A percentile compares a stretch with the other conserved stretches of the same genome.
phyloP scores from a whole-genome alignment of 2,113 vertebrate species.

The Lonchura striata region DNA sequence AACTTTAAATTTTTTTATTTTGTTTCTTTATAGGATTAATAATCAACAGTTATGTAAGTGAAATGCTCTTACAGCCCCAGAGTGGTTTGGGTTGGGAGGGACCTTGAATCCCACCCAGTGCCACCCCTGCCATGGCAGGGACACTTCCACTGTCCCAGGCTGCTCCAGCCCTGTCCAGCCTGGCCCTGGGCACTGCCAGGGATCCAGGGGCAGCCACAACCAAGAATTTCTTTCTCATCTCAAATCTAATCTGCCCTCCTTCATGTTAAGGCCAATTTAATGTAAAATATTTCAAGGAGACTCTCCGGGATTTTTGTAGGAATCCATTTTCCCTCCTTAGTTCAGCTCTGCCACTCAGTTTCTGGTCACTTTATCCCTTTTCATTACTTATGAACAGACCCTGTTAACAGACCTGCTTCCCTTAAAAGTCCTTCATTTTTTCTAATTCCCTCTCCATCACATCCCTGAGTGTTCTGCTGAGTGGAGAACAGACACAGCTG shows the following conservation, averaged over 20 bases:
- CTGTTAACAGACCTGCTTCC: neutral
- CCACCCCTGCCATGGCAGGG: neutral
- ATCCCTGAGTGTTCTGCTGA: neutral
- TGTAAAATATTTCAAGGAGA: neutral
- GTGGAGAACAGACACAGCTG: neutral
- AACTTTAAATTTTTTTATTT: neutral
- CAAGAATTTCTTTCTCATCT: neutral
- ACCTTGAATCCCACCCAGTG: neutral
- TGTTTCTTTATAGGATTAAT: neutral
- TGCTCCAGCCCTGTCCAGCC: neutral
- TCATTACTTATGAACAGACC: neutral
- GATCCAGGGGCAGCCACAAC: neutral
- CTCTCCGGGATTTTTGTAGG: neutral
- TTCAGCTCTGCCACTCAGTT: neutral
- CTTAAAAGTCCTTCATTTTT: neutral
- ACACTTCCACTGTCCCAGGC: neutral
- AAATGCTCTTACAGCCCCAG: neutral
- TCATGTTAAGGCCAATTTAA: neutral
- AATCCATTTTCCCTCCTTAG: neutral
- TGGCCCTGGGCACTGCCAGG: neutral
- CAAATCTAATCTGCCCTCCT: neutral
- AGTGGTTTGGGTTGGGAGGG: neutral
- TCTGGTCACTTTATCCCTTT: slow-evolving; percentile 20
- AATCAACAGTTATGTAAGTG: neutral
- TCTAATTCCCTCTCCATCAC: neutral